These are phyloP conservation scores for Tetrao urogallus DNA, from an alignment of 2,113 vertebrate genomes.

Conservation along the genomic window DNA sequence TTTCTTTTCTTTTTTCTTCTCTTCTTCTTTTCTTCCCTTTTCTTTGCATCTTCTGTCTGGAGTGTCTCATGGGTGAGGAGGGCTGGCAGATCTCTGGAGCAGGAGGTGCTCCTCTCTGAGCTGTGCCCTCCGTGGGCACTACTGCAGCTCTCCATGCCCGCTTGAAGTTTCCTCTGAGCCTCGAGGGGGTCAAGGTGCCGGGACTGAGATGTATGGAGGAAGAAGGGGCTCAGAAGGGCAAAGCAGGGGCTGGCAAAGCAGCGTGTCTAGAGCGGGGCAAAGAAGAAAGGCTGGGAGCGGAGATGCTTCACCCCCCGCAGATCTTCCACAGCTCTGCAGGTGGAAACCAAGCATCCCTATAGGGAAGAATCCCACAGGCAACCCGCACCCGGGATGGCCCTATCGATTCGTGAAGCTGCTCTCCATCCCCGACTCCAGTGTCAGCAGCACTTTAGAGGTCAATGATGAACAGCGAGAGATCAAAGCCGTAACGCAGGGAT, in stretches of 20 bases:
- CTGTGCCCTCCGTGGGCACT: neutral
- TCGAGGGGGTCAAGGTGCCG: rapidly evolving
- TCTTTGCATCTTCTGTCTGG: neutral
- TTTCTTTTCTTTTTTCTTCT: neutral
- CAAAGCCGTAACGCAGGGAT: neutral
- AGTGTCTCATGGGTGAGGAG: neutral
- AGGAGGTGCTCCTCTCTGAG: neutral
- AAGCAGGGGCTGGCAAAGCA: neutral
- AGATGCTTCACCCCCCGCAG: neutral
- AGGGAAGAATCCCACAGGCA: neutral
- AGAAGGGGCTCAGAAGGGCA: neutral
- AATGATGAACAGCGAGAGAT: neutral
- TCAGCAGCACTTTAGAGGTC: neutral
- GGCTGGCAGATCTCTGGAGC: neutral
- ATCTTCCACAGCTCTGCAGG: neutral
- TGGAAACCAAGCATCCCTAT: neutral
- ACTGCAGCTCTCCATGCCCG: neutral
- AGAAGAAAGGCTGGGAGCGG: neutral
- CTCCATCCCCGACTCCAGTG: neutral
- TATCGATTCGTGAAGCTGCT: neutral
- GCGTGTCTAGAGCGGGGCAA: neutral
- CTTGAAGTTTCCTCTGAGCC: neutral
- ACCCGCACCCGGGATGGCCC: neutral
- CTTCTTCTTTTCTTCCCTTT: neutral
- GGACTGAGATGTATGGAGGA: neutral